phyloP scores from a whole-genome alignment of 2,888 invertebrate genomes.

The Chymomyza caudatula region DNA sequence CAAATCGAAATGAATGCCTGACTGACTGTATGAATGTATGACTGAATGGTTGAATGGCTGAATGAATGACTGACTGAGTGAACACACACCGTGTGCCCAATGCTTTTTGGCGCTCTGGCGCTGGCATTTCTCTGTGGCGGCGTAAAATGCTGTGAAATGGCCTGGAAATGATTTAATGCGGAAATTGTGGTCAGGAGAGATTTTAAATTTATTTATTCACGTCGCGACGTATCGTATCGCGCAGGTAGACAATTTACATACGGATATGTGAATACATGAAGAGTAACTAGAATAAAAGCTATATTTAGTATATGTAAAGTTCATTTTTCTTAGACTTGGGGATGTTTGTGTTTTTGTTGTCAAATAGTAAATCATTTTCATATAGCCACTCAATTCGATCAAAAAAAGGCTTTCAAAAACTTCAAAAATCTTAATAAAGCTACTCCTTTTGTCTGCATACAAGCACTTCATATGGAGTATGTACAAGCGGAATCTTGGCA shows the following conservation, averaged over 20 bases:
- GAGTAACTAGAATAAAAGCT: too few species aligned
- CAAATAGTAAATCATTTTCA: too few species aligned
- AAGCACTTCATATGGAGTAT: too few species aligned
- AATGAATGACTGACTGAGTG: conserved; percentile 23
- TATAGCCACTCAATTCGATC: too few species aligned
- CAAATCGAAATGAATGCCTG: conserved; percentile 56
- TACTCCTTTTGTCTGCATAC: too few species aligned
- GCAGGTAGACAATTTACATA: not conserved
- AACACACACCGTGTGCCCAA: conserved; percentile 30
- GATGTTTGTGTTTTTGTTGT: not conserved
- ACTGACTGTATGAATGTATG: conserved; percentile 38
- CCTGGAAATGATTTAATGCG: conserved; percentile 72
- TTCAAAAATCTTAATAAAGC: too few species aligned
- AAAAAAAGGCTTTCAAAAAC: too few species aligned
- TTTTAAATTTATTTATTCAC: conserved; percentile 58
- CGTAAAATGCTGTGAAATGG: conserved; percentile 64
- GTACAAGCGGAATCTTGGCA: too few species aligned
- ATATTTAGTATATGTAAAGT: too few species aligned
- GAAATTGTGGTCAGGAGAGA: conserved; percentile 64
- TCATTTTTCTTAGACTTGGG: too few species aligned
- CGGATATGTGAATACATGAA: not conserved
- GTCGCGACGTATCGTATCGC: not conserved
- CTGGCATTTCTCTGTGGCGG: conserved; percentile 47
- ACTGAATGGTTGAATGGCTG: conserved; percentile 40
- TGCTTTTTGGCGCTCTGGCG: conserved; percentile 8